These are phyloP conservation scores for Omphaloscelis lunosa DNA, from an alignment of 2,888 invertebrate species.

Conservation along the genomic window DNA sequence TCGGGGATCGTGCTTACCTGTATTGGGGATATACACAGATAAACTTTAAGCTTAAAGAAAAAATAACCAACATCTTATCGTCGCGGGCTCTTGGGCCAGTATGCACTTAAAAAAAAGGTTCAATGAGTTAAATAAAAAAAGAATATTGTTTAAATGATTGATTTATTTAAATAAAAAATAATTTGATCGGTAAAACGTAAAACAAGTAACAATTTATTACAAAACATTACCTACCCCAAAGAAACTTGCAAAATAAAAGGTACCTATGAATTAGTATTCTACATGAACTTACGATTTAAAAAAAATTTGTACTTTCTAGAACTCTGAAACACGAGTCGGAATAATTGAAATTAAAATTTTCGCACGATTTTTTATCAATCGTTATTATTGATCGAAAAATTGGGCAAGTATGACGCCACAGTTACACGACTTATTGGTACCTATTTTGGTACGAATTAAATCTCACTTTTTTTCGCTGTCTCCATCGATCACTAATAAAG, in stretches of 20 bases:
- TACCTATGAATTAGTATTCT: neutral
- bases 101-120: neutral
- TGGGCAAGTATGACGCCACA: constrained; percentile 1
- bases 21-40: too few species aligned
- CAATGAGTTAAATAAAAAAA: neutral
- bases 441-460: neutral
- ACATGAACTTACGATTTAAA: neutral
- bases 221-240: constrained; percentile 12
- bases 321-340: neutral
- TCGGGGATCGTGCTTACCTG: too few species aligned
- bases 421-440: neutral
- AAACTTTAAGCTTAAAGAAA: too few species aligned
- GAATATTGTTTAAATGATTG: neutral
- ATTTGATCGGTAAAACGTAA: constrained; percentile 5
- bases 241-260: neutral
- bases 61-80: too few species aligned
- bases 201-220: constrained; percentile 16
- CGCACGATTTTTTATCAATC: neutral
- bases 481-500: too few species aligned
- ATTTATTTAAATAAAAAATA: neutral
- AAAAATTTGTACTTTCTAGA: too few species aligned
- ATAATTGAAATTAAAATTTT: neutral
- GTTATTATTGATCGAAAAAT: neutral
- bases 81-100: too few species aligned
- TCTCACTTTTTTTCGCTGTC: too few species aligned